Evolutionary conservation across 2,888 invertebrate genomes (phyloP), one percentile per base, ranked within the genome.

Genomic region (Hermaeophaga mercurialis): DNA sequence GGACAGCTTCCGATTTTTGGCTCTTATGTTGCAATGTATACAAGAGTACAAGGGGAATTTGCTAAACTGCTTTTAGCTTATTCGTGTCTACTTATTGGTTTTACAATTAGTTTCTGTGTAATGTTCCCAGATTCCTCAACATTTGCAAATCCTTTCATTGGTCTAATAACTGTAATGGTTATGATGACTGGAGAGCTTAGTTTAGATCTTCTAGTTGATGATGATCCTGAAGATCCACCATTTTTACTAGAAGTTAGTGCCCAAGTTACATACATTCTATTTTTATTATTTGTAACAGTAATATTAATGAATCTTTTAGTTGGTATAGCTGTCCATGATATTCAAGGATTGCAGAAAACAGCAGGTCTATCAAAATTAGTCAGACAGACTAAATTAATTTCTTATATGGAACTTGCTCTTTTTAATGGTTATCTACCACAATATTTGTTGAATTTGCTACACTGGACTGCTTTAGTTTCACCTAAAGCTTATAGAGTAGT

Each of bases 151-250:
- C 91, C 91, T 0, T 88, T 91, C 64, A 90, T 90, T 78, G 91
- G 91, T 6, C 85, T 92, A 59, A 90, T 92, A 56, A 90, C 91
- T 1, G 90, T 92, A 3, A 75, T 92, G 56, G 91, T 91, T 0
- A 92, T 92, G 91, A 92, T 92, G 91, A 91, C 91, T 5, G 92
- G 92, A 0, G 92, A 92, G 75, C 79, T 91, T 66, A 90, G 89
- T 73, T 81, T 92, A 59, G 89, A 90, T 71, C 80, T 90, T 52
- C 75, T 90, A 41, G 82, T 90, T 43, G 88, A 89, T 66, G 88
- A 89, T 70, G 87, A 87, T 68, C 88, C 87, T 3, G 87, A 88
- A 68, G 88, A 88, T 78, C 88, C 88, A 0, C 88, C 88, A 0
- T 87, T 90, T 63, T 77, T 90, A 17, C 77, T 91, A 28, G 89